Base-by-base conservation (phyloP, 35 echinoderm and acorn worm genomes). In the Chiridota heheva region DNA sequence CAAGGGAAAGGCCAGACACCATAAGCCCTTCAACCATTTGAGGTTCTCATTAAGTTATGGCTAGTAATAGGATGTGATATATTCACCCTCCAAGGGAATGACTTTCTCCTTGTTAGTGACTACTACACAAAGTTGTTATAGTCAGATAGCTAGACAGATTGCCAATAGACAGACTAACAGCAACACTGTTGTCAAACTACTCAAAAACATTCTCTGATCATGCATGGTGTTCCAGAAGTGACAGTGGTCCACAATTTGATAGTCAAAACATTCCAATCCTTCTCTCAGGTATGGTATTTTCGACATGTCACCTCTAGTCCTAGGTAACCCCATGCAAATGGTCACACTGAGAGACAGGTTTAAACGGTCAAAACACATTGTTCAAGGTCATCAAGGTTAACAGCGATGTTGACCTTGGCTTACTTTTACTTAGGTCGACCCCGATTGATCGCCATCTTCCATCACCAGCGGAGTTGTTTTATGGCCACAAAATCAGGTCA, bases 141-240 rank as follows among this genome's bases (percentile, higher is more conserved):
- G n/a, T n/a, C n/a, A n/a, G n/a, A 55, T 91, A 42, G 58, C 86
- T 22, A 53, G 81, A 22, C 53, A 55, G 41, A 46, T 91, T 36
- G 17, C 67, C 39, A 77, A 24, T 41, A 82, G 83, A 5, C 24
- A 36, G 22, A 63, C 63, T 17, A 72, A 34, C 2, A 86, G 82
- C 42, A 44, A 65, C 36, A 73, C 68, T 33, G 56, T 87, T 35
- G 67, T 93, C 3, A 26, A 36, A 1, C 8, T 77, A 8, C 82
- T 70, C 2, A 93, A 93, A 75, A 34, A 83, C 16, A 80, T 93
- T 4, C 88, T 93, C 35, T 73, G 77, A 40, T 60, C 84, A 47
- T 78, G n/a, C n/a, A 83, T 59, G 84, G 84, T 28, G 84, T 88
- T 38, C 89, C 89, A 17, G 25, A 33, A 71, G 77, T 67, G 85